These are phyloP conservation scores for Corythaeola cristata DNA, from an alignment of 2,113 vertebrate genomes.

Conservation along the genomic window DNA sequence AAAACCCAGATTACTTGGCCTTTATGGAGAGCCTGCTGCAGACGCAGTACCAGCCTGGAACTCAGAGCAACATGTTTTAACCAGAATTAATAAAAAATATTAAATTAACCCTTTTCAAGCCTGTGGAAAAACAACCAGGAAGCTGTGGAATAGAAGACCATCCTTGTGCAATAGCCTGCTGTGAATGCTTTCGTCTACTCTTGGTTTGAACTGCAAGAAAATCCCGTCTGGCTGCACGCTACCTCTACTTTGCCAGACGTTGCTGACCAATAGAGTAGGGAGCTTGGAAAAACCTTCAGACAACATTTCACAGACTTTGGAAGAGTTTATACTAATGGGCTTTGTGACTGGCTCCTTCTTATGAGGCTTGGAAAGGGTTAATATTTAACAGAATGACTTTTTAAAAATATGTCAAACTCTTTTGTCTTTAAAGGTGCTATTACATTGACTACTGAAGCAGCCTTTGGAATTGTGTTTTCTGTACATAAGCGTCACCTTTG, in stretches of 20 bases:
- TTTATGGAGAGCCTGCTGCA: constrained; percentile 89
- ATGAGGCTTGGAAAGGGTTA: constrained; percentile 45
- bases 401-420: constrained; percentile 62
- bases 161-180: constrained; percentile 65
- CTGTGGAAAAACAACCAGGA: background rate
- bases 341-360: background rate
- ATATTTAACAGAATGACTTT: constrained; percentile 26
- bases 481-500: constrained; percentile 74
- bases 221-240: constrained; percentile 46
- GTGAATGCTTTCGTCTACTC: constrained; percentile 46
- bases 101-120: constrained; percentile 39
- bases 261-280: constrained; percentile 27
- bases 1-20: constrained; percentile 79
- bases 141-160: constrained; percentile 46
- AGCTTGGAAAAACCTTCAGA: background rate
- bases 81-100: background rate
- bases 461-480: constrained; percentile 70
- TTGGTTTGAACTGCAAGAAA: constrained; percentile 38
- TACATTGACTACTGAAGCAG: constrained; percentile 78
- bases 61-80: constrained; percentile 69
- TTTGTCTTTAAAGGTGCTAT: constrained; percentile 83
- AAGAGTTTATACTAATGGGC: constrained; percentile 23
- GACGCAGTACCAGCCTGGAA: constrained; percentile 78
- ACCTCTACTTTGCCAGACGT: constrained; percentile 60
- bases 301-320: constrained; percentile 30